These are phyloP conservation scores for Centropus bengalensis DNA, from an alignment of 2,113 vertebrate species.

Conservation along the genomic window DNA sequence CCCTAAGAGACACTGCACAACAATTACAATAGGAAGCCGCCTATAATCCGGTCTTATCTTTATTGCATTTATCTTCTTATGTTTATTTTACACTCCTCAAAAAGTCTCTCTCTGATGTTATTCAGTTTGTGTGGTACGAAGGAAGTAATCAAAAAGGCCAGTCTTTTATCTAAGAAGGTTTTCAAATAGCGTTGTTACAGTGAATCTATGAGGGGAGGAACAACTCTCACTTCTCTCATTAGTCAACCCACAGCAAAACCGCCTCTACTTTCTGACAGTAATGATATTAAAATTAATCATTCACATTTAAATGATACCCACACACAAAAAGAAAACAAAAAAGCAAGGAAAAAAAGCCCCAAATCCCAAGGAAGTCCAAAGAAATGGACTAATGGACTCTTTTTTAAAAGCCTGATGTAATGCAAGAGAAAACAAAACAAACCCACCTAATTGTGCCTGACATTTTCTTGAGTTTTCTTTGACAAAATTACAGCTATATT, in stretches of 20 bases:
- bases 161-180: background rate
- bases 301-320: background rate
- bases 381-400: background rate
- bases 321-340: background rate
- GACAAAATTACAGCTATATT: background rate
- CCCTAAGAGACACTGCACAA: background rate
- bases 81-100: background rate
- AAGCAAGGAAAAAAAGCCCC: background rate
- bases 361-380: background rate
- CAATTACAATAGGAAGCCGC: background rate
- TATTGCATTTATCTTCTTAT: background rate
- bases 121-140: background rate
- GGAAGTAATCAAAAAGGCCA: background rate
- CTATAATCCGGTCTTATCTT: constrained; percentile 15
- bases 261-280: background rate
- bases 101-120: background rate
- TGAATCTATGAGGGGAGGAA: background rate
- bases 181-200: background rate
- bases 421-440: background rate
- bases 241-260: background rate
- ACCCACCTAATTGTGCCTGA: background rate
- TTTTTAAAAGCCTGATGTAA: background rate
- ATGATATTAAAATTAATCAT: background rate
- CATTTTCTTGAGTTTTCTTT: background rate
- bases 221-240: background rate